Base-by-base conservation (phyloP, 2,888 invertebrate species). In the Tiliacea aurago region DNA sequence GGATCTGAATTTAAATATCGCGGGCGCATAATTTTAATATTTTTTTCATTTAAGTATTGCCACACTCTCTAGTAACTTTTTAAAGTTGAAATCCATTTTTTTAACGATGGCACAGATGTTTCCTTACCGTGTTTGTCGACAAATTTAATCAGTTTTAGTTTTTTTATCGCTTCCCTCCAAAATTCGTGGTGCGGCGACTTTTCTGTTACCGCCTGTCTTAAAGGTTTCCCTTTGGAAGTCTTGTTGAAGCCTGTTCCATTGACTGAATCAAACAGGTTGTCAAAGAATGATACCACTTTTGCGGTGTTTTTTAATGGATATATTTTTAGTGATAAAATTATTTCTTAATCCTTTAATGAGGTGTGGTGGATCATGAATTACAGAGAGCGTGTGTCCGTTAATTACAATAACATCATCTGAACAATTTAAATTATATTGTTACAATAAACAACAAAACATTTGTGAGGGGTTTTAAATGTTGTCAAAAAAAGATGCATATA, bases 1-100 rank as follows among this genome's bases (percentile, higher is more conserved):
- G 58, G 64, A 58, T 64, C 64, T 0, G 64, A 58, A 49, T 64
- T 70, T 37, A 51, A 51, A 65, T 63, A 70, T 18, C 55, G 62
- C 20, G 56, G 37, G 43, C 56, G 53, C 56, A 56, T 70, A 18
- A 63, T 63, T 70, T 70, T 56, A 9, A 53, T 15, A n/a, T 71
- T 58, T 23, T 37, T 68, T 33, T 9, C 2, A 11, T 59, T 20
- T 5, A 59, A 41, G 18, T n/a, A 59, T 59, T 49, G 47, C 68
- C 58, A 68, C 49, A 49, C 20, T 13, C 20, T 13, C 41, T 41
- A 2, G 20, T 45, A 66, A 61, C 72, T 72, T 66, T n/a, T n/a
- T n/a, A n/a, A n/a, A n/a, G n/a, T n/a, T n/a, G n/a, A n/a, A n/a
- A n/a, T n/a, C n/a, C n/a, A n/a, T n/a, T n/a, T n/a, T 53, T 66